These are phyloP conservation scores for Sebastes taczanowskii DNA, from an alignment of 2,797 vertebrate genomes.

Conservation along the genomic window DNA sequence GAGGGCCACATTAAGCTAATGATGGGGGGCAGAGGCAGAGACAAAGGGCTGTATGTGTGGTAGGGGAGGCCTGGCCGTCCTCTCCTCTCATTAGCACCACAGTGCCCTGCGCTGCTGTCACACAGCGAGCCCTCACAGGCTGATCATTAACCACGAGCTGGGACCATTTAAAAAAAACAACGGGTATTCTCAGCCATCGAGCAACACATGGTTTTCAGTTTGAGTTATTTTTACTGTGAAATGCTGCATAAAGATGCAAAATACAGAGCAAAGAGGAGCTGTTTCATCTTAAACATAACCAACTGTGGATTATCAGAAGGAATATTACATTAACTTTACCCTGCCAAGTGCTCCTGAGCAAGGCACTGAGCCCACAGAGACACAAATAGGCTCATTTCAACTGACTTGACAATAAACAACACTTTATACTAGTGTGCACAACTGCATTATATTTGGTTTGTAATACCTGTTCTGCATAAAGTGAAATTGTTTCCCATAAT, in stretches of 20 bases:
- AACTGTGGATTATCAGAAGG: neutral
- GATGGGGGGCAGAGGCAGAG: constrained; percentile 73
- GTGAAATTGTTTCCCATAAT: neutral
- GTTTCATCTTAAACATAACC: neutral
- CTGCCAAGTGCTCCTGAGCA: neutral
- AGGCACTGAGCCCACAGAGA: neutral
- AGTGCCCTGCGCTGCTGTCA: constrained; percentile 77
- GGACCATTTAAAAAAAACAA: constrained; percentile 8
- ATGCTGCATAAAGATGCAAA: neutral
- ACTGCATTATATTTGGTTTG: neutral
- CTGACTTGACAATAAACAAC: neutral
- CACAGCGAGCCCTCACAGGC: constrained; percentile 75
- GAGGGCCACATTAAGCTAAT: constrained; percentile 82
- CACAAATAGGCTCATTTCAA: neutral
- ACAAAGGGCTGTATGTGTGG: constrained; percentile 74
- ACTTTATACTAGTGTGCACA: neutral
- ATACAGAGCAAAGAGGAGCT: neutral
- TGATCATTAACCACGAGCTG: constrained; percentile 76
- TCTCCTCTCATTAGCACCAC: constrained; percentile 83
- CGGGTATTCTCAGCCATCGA: neutral
- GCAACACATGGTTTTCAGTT: neutral
- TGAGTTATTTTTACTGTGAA: neutral
- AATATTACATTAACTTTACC: neutral
- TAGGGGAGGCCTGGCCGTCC: constrained; percentile 71
- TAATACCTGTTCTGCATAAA: neutral